Base-by-base conservation (phyloP, 2,113 vertebrate genomes). In the Tautogolabrus adspersus region DNA sequence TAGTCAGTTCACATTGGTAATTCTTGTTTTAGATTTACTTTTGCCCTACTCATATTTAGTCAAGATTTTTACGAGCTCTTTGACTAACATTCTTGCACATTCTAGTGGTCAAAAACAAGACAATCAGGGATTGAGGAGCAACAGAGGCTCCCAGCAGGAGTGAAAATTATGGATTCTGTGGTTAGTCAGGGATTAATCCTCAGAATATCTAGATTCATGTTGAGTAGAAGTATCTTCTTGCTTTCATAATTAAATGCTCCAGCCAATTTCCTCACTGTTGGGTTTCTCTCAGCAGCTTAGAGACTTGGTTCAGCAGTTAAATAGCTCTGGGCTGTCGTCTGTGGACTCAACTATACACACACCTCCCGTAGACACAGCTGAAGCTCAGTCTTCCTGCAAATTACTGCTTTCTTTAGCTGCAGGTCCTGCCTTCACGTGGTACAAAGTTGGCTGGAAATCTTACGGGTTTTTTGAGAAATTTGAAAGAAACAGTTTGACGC, bases 321-420 rank as follows among this genome's bases (percentile, higher is more conserved):
- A 73, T 34, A 76, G 55, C 81, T 72, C 3, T 1, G 2, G 49
- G 87, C 81, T 88, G 77, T 82, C 57, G 18, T 81, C 67, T 64
- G 71, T 83, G 26, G 77, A 81, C 73, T 69, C 56, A 44, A 21
- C 72, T 66, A 55, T 58, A 23, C 67, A 77, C 72, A 71, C 72
- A 77, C 69, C 72, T 84, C 55, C 65, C 75, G 82, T 65, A 72
- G 68, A 72, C 65, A 55, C 72, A 84, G 86, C 82, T 72, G 60
- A 82, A 77, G 57, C 68, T 86, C 54, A 60, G 65, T 85, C 70
- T 84, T 87, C 47, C 74, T 88, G 75, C 75, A 83, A 88, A 91
- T 86, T 10, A 85, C 49, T 81, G 84, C 73, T 80, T 30, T 80
- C 78, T 80, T 73, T 80, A 74, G 79, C 84, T 87, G 67, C 26